Evolutionary conservation across 2,888 invertebrate genomes (phyloP), one percentile per base, ranked within the genome.

Genomic region (Lucinisca nassula): DNA sequence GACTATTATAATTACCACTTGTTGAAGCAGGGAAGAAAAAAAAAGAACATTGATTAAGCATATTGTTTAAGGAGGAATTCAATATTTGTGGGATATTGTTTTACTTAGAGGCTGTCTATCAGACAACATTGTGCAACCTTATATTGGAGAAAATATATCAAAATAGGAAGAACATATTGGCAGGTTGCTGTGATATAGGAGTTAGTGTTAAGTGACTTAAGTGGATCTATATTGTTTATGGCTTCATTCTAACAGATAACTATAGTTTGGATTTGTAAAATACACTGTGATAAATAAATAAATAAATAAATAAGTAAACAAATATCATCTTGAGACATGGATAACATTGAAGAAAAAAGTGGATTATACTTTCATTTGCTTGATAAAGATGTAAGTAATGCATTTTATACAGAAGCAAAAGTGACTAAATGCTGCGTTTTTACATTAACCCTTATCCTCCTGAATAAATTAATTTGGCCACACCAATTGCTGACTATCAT

Each of bases 141-240:
- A 21, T 58, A 58, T 58, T 58, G 58, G 58, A n/a, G 24, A 58
- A 58, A 58, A 58, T 58, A 58, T 58, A 58, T 58, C 58, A 58
- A 27, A 58, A 10, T 4, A 12, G 58, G 27, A 58, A 21, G 27
- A 12, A 61, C 10, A 8, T 61, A 67, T 67, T 67, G 67, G 67
- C 67, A 35, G 0, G 6, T 61, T 67, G 32, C 35, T 67, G 8
- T 67, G 67, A 67, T 61, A 61, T 24, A 24, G 8, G 61, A 27
- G 21, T 8, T 4, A 17, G n/a, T 21, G 21, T 8, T 55, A 55
- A 55, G 21, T 14, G 55, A 55, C 12, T 21, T 55, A 55, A 55
- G 55, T 55, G 55, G 55, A n/a, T 21, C n/a, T 4, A 55, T 8
- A 55, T 55, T 55, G 55, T 21, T 21, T 55, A 55, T 55, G n/a